phyloP scores from a whole-genome alignment of 2,888 invertebrate species.

The Tineola bisselliella region DNA sequence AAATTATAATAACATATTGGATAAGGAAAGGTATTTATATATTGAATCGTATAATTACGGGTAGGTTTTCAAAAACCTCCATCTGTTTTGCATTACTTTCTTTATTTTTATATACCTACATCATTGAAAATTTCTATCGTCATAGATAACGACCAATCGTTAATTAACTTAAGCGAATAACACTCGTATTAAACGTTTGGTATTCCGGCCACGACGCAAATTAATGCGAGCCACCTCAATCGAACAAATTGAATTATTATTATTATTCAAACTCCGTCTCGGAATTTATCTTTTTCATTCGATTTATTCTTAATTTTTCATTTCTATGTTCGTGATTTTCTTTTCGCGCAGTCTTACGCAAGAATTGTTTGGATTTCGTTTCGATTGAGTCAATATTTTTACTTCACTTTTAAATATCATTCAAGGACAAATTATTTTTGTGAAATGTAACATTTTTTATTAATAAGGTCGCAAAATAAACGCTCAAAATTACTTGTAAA shows the following conservation, averaged over 20 bases:
- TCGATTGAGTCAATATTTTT: not conserved
- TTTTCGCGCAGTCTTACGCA: not conserved
- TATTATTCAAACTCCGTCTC: conserved; percentile 31
- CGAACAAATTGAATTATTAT: conserved; percentile 50
- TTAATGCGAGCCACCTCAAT: conserved; percentile 43
- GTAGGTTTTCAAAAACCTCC: too few relatives aligned
- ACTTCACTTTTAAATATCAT: not conserved
- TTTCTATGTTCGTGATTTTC: conserved; percentile 20
- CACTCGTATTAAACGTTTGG: conserved; percentile 17
- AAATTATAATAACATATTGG: too few relatives aligned
- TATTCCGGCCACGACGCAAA: conserved; percentile 37
- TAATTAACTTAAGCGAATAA: not conserved
- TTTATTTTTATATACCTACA: too few relatives aligned
- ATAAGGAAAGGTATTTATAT: too few relatives aligned
- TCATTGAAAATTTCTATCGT: too few relatives aligned
- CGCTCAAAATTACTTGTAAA: too few relatives aligned
- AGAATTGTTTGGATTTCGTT: not conserved
- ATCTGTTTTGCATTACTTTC: too few relatives aligned
- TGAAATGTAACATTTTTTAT: too few relatives aligned
- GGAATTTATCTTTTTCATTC: conserved; percentile 30
- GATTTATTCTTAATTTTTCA: conserved; percentile 28
- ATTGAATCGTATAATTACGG: too few relatives aligned
- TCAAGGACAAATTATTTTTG: too few relatives aligned
- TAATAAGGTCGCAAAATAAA: too few relatives aligned
- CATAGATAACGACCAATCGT: too few relatives aligned